phyloP scores from a whole-genome alignment of 2,797 vertebrate genomes.

The Okamejei kenojei region DNA sequence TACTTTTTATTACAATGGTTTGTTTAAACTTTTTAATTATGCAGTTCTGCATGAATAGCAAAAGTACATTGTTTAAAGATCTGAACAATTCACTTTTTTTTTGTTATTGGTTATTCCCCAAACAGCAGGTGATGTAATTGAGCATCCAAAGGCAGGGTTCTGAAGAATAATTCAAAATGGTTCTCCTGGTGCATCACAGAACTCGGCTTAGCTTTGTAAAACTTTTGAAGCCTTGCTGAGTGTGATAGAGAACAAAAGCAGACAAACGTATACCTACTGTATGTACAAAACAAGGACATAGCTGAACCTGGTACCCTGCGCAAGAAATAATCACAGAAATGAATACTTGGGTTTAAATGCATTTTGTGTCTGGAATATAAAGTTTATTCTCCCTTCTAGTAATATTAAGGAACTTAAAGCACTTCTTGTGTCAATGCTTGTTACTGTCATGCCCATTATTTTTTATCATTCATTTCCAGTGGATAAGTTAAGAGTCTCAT shows the following conservation, averaged over 20 bases:
- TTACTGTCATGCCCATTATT: not conserved
- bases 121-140: slow-evolving; percentile 34
- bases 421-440: not conserved
- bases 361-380: not conserved
- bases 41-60: slow-evolving; percentile 12
- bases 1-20: not conserved
- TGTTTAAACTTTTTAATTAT: slow-evolving; percentile 36
- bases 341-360: not conserved
- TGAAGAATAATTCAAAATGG: slow-evolving; percentile 25
- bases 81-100: slow-evolving; percentile 27
- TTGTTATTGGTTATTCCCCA: slow-evolving; percentile 33
- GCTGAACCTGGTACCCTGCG: not conserved
- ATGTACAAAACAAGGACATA: not conserved
- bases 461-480: not conserved
- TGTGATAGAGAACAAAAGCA: slow-evolving; percentile 4
- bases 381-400: not conserved
- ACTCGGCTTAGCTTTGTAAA: slow-evolving; percentile 1
- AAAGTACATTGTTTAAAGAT: slow-evolving; percentile 25
- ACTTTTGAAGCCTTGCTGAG: slow-evolving; percentile 21
- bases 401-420: not conserved
- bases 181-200: slow-evolving; percentile 29
- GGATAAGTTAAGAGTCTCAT: not conserved
- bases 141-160: slow-evolving; percentile 24
- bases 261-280: not conserved
- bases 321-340: not conserved